Evolutionary conservation across 2,797 vertebrate species (phyloP).

Genomic region (Tarsius wallacei): DNA sequence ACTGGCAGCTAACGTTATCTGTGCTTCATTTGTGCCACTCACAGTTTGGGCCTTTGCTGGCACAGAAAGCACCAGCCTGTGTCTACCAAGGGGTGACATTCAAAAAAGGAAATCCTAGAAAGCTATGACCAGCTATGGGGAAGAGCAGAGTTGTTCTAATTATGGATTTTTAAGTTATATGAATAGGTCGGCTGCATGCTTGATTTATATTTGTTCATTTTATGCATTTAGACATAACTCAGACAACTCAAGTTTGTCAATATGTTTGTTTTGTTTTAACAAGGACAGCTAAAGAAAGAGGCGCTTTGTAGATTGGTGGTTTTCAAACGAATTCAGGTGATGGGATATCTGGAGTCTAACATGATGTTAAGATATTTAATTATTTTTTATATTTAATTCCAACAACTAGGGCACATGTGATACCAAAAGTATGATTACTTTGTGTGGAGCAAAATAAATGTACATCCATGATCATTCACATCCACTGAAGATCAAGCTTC

Average conservation of each 20-base stretch:
- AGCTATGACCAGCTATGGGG: neutral
- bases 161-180: neutral
- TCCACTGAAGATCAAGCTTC: neutral
- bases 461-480: neutral
- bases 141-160: neutral
- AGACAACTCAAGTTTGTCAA: neutral
- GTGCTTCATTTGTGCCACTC: neutral
- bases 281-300: neutral
- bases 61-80: neutral
- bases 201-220: constrained; percentile 40
- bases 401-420: neutral
- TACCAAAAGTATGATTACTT: neutral
- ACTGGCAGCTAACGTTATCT: neutral
- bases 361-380: neutral
- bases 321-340: constrained; percentile 20
- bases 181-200: neutral
- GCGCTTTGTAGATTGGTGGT: neutral
- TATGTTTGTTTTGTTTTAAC: neutral
- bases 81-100: neutral
- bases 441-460: neutral
- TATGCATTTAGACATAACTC: constrained; percentile 30
- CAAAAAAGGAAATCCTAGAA: neutral
- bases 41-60: neutral
- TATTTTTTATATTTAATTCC: neutral
- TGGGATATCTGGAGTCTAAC: neutral